These are phyloP conservation scores for Carcinoscorpius rotundicauda DNA, from an alignment of 1,140 invertebrate species.

Conservation along the genomic window DNA sequence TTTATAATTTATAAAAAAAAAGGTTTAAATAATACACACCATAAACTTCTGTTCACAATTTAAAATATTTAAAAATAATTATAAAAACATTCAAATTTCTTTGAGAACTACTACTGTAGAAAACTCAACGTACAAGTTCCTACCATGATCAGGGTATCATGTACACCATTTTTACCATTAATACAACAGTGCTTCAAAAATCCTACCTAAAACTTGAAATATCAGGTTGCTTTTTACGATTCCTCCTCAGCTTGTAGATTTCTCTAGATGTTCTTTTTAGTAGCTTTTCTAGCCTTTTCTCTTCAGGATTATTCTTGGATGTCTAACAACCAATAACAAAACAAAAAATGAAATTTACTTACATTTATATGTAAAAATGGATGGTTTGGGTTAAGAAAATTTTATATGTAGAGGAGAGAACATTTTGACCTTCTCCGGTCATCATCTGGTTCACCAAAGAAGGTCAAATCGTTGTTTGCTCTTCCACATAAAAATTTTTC, in stretches of 20 bases:
- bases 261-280: slow-evolving; percentile 74
- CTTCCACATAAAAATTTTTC: too few relatives aligned
- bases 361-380: too few relatives aligned
- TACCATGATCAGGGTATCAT: neutral
- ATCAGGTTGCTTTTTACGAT: slow-evolving; percentile 77
- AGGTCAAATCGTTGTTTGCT: too few relatives aligned
- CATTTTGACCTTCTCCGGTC: too few relatives aligned
- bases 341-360: slow-evolving; percentile 4
- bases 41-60: slow-evolving; percentile 4
- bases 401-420: too few relatives aligned
- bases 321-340: slow-evolving; percentile 11
- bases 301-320: slow-evolving; percentile 49
- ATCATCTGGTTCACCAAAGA: too few relatives aligned
- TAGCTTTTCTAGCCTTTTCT: slow-evolving; percentile 63
- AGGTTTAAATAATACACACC: too few relatives aligned
- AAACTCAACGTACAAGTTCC: too few relatives aligned
- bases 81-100: slow-evolving; percentile 4
- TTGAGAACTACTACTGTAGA: neutral
- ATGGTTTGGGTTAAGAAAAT: too few relatives aligned
- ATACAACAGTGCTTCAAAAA: neutral
- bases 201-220: slow-evolving; percentile 86
- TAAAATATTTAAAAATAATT: slow-evolving; percentile 4
- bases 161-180: neutral
- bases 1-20: too few relatives aligned
- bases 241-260: slow-evolving; percentile 76